A percentile compares a stretch with the other conserved stretches of the same genome.
Conservation (phyloP, 2,113 vertebrate genomes). For the Probosciger aterrimus region DNA sequence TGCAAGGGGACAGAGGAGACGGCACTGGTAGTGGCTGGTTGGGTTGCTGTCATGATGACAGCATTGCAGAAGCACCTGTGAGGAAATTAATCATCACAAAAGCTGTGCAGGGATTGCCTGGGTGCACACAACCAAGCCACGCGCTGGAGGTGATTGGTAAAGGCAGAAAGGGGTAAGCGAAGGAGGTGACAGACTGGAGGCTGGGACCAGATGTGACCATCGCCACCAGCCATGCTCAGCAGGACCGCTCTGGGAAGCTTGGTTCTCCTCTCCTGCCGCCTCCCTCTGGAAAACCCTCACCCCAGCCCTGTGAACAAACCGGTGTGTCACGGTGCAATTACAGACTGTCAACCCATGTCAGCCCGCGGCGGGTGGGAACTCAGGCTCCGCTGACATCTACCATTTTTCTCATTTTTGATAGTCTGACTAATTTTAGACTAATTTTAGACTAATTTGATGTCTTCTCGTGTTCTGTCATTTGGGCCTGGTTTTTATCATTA, state of each 20-base stretch:
- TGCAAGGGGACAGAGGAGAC: not conserved
- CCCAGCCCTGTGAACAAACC: not conserved
- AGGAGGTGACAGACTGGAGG: not conserved
- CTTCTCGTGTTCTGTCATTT: not conserved
- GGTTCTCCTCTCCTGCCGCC: not conserved
- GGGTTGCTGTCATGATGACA: not conserved
- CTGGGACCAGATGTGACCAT: not conserved
- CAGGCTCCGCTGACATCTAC: not conserved
- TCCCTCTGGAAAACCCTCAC: not conserved
- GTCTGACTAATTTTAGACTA: constrained; percentile 37
- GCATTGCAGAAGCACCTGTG: not conserved
- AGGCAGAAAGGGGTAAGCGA: not conserved
- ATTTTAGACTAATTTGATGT: constrained; percentile 12
- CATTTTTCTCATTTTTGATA: constrained; percentile 46
- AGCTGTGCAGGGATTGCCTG: not conserved
- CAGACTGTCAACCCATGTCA: not conserved
- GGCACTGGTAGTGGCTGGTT: not conserved
- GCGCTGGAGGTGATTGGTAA: accelerated
- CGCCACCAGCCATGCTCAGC: accelerated
- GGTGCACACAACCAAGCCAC: not conserved
- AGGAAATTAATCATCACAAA: not conserved
- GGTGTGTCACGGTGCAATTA: not conserved
- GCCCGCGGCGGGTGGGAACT: not conserved
- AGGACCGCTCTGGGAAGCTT: accelerated
- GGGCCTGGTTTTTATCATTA: not conserved